Evolutionary conservation across 2,797 vertebrate species (phyloP).

Genomic region (Pangasius sanitwongsei): DNA sequence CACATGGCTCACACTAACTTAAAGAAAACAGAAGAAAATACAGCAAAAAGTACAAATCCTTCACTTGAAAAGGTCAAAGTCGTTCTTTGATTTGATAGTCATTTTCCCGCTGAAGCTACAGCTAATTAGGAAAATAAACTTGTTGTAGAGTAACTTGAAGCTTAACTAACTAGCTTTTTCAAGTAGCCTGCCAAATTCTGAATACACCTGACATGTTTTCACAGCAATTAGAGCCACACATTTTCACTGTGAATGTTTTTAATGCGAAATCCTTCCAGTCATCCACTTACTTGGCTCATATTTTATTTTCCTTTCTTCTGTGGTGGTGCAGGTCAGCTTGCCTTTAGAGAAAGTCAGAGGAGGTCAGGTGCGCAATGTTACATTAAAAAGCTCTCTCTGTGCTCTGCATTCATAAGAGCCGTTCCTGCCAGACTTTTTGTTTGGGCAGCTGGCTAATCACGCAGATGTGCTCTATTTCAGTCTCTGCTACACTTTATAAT

Average conservation of each 20-base stretch:
- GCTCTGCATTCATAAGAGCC: background rate
- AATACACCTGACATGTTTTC: background rate
- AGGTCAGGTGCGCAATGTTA: constrained; percentile 23
- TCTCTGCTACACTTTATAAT: background rate
- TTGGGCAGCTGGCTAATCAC: constrained; percentile 32
- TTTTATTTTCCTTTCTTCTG: constrained; percentile 9
- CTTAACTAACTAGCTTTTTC: background rate
- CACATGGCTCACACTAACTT: background rate
- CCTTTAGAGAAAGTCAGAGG: constrained; percentile 24
- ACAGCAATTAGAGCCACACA: background rate
- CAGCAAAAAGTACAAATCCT: background rate
- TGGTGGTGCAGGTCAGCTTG: constrained; percentile 19
- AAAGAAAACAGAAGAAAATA: too few relatives aligned
- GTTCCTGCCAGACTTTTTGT: constrained; percentile 11
- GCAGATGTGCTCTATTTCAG: constrained; percentile 23
- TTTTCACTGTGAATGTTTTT: background rate
- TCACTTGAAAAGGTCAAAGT: background rate
- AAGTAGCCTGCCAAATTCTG: background rate
- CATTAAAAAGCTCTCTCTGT: constrained; percentile 24
- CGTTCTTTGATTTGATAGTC: background rate
- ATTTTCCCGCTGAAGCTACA: background rate
- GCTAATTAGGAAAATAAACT: background rate
- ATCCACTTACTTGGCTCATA: background rate
- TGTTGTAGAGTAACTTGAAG: background rate
- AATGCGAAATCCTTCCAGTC: background rate